Percentiles rank a stretch among this genome's conserved stretches.
Evolutionary conservation across 2,797 vertebrate genomes (phyloP).

Genomic region (Silurus aristotelis): DNA sequence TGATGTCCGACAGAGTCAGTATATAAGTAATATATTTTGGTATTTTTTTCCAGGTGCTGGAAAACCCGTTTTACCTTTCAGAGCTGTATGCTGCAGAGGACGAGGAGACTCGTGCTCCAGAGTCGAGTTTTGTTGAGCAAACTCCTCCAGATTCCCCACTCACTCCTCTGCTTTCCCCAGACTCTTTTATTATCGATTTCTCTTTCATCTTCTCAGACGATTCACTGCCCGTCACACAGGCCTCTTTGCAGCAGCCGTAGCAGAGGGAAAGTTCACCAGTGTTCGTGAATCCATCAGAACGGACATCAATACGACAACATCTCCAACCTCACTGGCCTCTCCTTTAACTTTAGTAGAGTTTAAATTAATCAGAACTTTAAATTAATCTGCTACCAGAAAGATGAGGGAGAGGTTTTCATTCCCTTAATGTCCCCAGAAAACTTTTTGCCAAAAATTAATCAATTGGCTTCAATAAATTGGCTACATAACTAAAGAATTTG

Average conservation of each 20-base stretch:
- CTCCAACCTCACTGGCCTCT: neutral
- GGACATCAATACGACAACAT: neutral
- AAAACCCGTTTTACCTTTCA: constrained; percentile 71
- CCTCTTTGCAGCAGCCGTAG: neutral
- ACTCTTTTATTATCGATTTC: neutral
- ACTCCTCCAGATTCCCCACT: constrained; percentile 59
- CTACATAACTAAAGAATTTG: neutral
- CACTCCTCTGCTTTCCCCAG: constrained; percentile 46
- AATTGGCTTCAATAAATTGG: neutral
- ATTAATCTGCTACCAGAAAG: neutral
- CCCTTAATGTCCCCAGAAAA: too few relatives aligned
- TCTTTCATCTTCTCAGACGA: neutral
- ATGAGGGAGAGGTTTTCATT: neutral
- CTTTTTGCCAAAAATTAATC: too few relatives aligned
- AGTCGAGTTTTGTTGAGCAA: constrained; percentile 54
- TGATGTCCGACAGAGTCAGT: neutral
- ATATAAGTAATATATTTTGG: constrained; percentile 60
- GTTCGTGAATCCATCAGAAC: constrained; percentile 11
- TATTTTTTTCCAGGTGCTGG: constrained; percentile 82
- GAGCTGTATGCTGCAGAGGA: constrained; percentile 65
- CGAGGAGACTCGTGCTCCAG: constrained; percentile 58
- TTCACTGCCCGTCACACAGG: neutral
- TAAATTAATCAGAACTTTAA: neutral
- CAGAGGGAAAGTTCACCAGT: neutral
- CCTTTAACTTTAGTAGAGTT: neutral